Conservation (phyloP, 1,140 invertebrate genomes). For the Tetragonula clypearis region DNA sequence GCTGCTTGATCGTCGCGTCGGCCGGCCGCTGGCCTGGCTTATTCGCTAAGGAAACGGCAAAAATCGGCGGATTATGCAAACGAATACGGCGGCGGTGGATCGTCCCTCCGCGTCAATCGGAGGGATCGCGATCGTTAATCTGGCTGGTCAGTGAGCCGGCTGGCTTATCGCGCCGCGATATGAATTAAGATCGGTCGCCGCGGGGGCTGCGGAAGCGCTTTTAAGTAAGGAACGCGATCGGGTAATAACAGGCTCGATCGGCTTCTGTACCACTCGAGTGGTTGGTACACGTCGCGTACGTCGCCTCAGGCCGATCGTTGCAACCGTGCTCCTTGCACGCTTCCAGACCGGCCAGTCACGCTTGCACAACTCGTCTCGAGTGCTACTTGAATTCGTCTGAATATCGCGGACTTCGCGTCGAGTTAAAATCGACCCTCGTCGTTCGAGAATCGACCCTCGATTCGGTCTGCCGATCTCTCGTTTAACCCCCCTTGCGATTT, state of each 20-base stretch:
- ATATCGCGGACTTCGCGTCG: background rate
- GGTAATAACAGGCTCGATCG: slow-evolving; percentile 57
- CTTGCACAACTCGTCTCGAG: slow-evolving; percentile 35
- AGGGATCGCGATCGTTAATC: slow-evolving; percentile 46
- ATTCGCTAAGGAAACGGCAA: slow-evolving; percentile 18
- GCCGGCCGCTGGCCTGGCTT: background rate
- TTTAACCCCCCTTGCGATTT: background rate
- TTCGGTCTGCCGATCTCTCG: too few species aligned
- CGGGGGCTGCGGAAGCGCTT: slow-evolving; percentile 17
- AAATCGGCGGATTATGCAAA: slow-evolving; percentile 46
- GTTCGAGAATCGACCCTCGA: background rate
- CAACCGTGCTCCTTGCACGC: slow-evolving; percentile 9
- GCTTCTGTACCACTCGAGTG: slow-evolving; percentile 36
- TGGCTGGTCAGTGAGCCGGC: background rate
- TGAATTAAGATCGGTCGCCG: slow-evolving; percentile 50
- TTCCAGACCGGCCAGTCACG: slow-evolving; percentile 5
- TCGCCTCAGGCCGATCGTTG: slow-evolving; percentile 35
- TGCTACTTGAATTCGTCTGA: slow-evolving; percentile 33
- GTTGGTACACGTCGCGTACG: slow-evolving; percentile 26
- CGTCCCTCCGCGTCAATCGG: slow-evolving; percentile 13
- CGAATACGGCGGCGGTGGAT: too few species aligned
- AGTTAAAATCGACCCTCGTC: background rate
- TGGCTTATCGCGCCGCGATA: slow-evolving; percentile 26
- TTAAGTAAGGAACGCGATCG: slow-evolving; percentile 53
- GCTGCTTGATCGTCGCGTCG: background rate